These are phyloP conservation scores for Zoanthus sociatus DNA, from an alignment of 92 coral and sea anemone genomes.

Conservation along the genomic window DNA sequence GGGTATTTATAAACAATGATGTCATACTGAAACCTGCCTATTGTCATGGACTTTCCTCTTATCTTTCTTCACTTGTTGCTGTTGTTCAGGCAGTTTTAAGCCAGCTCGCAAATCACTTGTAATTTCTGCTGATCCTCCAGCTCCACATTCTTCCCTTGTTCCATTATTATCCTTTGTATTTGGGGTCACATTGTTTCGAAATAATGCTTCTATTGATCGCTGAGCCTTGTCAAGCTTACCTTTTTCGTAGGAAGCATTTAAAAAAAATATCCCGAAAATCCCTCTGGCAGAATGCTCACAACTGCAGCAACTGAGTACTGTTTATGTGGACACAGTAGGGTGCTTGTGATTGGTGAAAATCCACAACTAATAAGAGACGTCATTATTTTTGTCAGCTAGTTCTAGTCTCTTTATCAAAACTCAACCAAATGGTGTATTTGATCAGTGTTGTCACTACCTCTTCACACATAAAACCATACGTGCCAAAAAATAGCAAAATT, in stretches of 20 bases:
- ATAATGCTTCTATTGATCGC: conserved; percentile 1
- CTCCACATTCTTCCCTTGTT: too few species aligned
- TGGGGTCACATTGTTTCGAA: neutral
- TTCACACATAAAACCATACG: conserved; percentile 6
- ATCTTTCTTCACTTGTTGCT: conserved; percentile 24
- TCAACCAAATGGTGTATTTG: neutral
- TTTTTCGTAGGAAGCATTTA: neutral
- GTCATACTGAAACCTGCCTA: too few species aligned
- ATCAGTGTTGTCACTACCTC: neutral
- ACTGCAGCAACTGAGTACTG: neutral
- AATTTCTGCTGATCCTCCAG: too few species aligned
- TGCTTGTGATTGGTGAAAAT: neutral
- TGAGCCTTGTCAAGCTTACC: neutral
- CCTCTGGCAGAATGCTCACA: neutral
- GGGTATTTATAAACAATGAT: too few species aligned
- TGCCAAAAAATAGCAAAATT: neutral
- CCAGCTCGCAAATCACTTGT: neutral
- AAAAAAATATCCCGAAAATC: neutral
- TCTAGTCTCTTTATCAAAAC: neutral
- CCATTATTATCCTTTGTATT: conserved; percentile 21
- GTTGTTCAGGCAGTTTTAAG: neutral
- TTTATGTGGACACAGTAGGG: neutral
- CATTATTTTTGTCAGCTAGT: neutral
- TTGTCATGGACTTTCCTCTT: conserved; percentile 31
- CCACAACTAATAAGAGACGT: neutral